Evolutionary conservation across 2,797 vertebrate genomes (phyloP).

Genomic region (Cichlasoma orientale): DNA sequence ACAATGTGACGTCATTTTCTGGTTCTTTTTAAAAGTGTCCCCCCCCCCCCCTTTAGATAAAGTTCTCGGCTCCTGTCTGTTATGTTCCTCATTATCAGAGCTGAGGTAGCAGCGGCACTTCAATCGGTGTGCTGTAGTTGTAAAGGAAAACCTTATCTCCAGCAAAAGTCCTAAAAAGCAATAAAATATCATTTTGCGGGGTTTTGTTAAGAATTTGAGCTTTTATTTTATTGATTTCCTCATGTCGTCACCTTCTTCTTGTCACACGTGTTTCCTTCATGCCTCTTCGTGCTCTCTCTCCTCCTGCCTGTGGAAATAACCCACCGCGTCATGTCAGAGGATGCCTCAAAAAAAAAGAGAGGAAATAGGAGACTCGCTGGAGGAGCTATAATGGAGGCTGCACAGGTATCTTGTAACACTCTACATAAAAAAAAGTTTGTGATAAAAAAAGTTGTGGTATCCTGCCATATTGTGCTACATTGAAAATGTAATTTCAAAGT

Average conservation of each 20-base stretch:
- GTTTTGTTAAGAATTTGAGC: background rate
- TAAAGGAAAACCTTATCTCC: background rate
- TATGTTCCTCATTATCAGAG: constrained; percentile 8
- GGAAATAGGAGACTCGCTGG: no score
- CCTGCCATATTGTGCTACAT: background rate
- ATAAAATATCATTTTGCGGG: background rate
- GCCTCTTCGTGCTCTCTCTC: background rate
- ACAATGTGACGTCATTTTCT: background rate
- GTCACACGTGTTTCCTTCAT: background rate
- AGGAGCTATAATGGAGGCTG: background rate
- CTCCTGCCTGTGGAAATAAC: background rate
- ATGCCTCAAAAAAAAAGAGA: background rate
- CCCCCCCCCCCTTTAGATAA: constrained; percentile 27
- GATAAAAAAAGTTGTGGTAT: background rate
- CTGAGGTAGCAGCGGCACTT: background rate
- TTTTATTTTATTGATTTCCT: background rate
- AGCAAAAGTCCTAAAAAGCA: background rate
- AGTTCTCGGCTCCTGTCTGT: constrained; percentile 17
- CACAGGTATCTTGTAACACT: background rate
- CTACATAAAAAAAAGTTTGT: no score
- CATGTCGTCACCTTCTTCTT: background rate
- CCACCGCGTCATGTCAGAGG: background rate
- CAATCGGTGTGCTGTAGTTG: background rate
- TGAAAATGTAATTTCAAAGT: background rate
- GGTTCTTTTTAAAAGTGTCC: background rate